These are phyloP conservation scores for Sinohyriopsis cumingii DNA, from an alignment of 2,888 invertebrate genomes.

Conservation along the genomic window DNA sequence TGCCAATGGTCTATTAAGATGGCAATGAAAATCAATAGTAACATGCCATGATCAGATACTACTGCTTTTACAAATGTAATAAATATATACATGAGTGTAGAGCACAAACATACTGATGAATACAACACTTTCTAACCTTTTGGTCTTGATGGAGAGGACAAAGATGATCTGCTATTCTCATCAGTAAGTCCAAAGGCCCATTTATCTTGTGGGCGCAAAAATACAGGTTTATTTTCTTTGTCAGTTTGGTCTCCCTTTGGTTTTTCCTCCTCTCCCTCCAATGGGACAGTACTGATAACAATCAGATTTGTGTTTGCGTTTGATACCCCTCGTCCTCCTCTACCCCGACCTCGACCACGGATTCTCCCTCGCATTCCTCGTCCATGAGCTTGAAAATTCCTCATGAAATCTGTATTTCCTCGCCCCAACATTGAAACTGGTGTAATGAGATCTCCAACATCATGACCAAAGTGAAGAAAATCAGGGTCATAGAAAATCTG, in stretches of 20 bases:
- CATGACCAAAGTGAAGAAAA: too few species aligned
- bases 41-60: too few species aligned
- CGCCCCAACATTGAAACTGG: too few species aligned
- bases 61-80: too few species aligned
- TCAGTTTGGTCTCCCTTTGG: constrained; percentile 4
- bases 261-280: constrained; percentile 21
- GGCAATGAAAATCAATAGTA: too few species aligned
- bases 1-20: too few species aligned
- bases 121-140: constrained; percentile 33
- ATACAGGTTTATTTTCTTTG: constrained; percentile 26
- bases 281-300: constrained; percentile 38
- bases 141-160: constrained; percentile 29
- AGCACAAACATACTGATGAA: too few species aligned
- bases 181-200: constrained; percentile 47
- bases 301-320: constrained; percentile 38
- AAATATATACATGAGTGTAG: too few species aligned
- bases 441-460: too few species aligned
- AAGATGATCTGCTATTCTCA: constrained; percentile 24
- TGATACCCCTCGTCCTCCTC: constrained; percentile 10
- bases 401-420: too few species aligned
- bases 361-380: constrained; percentile 1
- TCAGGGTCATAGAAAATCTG: too few species aligned
- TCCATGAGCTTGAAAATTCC: not conserved
- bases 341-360: constrained; percentile 14
- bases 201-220: constrained; percentile 60